Base-by-base conservation (phyloP, 1,140 invertebrate genomes). In the Drosophila pruinosa region DNA sequence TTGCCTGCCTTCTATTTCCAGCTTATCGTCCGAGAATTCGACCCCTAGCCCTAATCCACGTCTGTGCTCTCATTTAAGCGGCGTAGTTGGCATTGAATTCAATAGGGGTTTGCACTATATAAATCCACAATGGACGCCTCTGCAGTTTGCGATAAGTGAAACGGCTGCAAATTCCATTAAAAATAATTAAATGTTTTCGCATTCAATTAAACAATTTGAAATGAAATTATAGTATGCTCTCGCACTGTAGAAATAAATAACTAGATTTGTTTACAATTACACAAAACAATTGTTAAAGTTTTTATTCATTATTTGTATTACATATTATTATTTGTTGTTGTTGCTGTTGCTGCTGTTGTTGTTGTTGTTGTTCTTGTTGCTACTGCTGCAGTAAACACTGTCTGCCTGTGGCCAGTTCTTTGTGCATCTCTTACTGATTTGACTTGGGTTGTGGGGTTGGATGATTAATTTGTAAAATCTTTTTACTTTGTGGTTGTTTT, bases 261-360 rank as follows among this genome's bases (percentile, higher is more conserved):
- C 24, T 28, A 43, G 17, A 19, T 21, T 67, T 61, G 12, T 69
- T 77, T 89, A 89, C 83, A 89, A 89, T 89, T 89, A 89, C 83
- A 89, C 83, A 89, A 89, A 89, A 89, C 83, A 89, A 89, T 89
- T 83, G 79, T 89, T 89, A 89, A 89, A 89, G 80, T 89, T 89
- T 86, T 89, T 89, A 89, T 89, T 89, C 78, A 89, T 83, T 89
- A 89, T 65, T 85, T 74, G 82, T 85, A 89, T 89, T 83, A 74
- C 77, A 71, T 89, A 72, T 83, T 88, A 71, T 89, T 73, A 81
- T 86, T 74, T 70, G 68, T 85, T 85, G 71, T 80, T 75, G 57
- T 62, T 68, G 69, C 58, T 81, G 57, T 59, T 68, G 4, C 71
- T 71, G 59, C 3, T 59, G 45, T 74, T 71, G 43, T 52, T 50